These are phyloP conservation scores for Odocoileus virginianus DNA, from an alignment of 2,113 vertebrate species.

Conservation along the genomic window DNA sequence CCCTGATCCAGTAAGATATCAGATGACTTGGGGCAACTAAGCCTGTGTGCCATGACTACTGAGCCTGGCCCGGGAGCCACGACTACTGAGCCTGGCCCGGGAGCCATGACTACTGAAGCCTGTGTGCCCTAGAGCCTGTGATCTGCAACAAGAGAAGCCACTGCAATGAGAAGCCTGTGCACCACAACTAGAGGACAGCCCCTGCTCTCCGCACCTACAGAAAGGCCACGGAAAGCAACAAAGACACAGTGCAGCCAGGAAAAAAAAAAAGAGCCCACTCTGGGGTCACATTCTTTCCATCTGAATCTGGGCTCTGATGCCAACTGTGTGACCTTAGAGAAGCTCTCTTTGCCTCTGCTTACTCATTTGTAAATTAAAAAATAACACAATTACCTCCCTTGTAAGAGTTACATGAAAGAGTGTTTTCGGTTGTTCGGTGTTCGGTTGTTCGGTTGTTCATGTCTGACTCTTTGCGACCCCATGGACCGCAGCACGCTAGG, in stretches of 20 bases:
- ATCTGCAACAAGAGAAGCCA: not conserved
- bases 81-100: not conserved
- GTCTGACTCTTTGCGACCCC: not conserved
- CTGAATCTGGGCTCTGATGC: not conserved
- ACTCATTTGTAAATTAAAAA: not conserved
- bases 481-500: not conserved
- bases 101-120: not conserved
- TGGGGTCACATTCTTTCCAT: not conserved
- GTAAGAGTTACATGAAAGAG: not conserved
- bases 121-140: not conserved
- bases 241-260: not conserved
- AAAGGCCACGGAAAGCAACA: not conserved
- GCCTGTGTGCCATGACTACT: not conserved
- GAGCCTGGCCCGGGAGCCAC: not conserved
- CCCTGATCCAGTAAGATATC: not conserved
- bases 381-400: not conserved
- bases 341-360: not conserved
- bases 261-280: not conserved
- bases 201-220: not conserved
- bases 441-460: not conserved
- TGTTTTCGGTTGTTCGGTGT: not conserved
- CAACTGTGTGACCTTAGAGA: not conserved
- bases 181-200: not conserved
- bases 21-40: not conserved
- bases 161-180: not conserved